A percentile compares a stretch with the other conserved stretches of the same genome.
phyloP scores from a whole-genome alignment of 2,797 vertebrate species.

The Platyrinchus mystaceus region DNA sequence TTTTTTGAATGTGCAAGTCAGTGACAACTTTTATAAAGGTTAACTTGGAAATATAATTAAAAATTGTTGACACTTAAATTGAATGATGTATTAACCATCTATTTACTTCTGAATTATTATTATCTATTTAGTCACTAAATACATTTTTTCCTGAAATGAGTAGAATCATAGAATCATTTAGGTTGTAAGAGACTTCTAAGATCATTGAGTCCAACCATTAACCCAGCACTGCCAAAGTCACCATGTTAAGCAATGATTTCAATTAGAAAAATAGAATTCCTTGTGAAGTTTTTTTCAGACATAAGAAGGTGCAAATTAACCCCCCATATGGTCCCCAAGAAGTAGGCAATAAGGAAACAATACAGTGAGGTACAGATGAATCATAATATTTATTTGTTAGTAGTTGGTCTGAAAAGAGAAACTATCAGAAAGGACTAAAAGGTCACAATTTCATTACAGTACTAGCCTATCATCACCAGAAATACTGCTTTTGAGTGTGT shows the following conservation, averaged over 20 bases:
- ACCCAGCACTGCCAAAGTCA: background rate
- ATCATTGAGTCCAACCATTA: background rate
- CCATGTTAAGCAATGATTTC: background rate
- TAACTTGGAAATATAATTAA: background rate
- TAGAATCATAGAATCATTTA: background rate
- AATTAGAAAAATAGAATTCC: background rate
- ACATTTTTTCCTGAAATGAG: background rate
- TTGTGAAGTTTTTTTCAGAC: background rate
- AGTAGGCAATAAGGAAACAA: background rate
- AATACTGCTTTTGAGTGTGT: background rate
- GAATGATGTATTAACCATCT: background rate
- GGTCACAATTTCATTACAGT: background rate
- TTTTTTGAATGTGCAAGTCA: background rate
- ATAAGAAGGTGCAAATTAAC: background rate
- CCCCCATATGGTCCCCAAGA: background rate
- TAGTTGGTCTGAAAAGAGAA: background rate
- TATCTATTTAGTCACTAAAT: background rate
- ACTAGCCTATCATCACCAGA: background rate
- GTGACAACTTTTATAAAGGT: background rate
- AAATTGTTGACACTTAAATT: background rate
- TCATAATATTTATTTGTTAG: background rate
- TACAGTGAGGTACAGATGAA: background rate
- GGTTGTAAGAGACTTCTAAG: background rate
- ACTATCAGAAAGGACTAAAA: background rate
- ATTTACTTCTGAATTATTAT: background rate